Conservation (phyloP, 2,113 vertebrate genomes). For the Vimba vimba region DNA sequence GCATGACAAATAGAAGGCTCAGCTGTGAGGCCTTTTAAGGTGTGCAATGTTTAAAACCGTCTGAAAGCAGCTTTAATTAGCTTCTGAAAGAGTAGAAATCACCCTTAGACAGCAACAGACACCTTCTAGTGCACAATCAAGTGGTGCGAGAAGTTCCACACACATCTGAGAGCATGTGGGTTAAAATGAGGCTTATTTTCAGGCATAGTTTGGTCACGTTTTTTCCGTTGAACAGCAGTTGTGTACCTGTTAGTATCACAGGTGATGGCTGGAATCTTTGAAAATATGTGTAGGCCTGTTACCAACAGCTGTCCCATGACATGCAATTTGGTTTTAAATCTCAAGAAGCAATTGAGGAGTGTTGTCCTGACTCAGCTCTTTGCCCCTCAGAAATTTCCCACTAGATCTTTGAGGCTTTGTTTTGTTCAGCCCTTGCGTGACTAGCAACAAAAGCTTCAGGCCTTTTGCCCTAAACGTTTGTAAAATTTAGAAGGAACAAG, state of each 20-base stretch:
- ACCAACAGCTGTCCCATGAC: background rate
- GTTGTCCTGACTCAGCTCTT: background rate
- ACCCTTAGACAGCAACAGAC: background rate
- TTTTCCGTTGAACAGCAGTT: background rate
- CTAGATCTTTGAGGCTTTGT: background rate
- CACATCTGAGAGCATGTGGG: background rate
- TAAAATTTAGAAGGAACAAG: slow-evolving; percentile 3
- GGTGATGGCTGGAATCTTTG: background rate
- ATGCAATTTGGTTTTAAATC: background rate
- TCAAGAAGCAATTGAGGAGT: background rate
- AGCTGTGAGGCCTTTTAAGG: slow-evolving; percentile 8
- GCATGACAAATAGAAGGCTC: background rate
- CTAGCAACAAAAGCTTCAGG: too few relatives aligned
- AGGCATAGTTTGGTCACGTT: background rate
- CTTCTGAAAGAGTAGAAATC: background rate
- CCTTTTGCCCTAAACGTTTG: background rate
- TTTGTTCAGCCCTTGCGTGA: background rate
- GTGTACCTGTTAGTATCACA: background rate
- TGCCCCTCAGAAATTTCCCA: background rate
- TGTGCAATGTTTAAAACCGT: slow-evolving; percentile 7
- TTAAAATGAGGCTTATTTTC: background rate
- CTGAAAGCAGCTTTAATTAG: slow-evolving; percentile 34
- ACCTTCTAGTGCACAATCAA: background rate
- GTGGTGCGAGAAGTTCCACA: background rate
- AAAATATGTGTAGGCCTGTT: background rate